phyloP scores from a whole-genome alignment of 2,888 invertebrate genomes.

The Sminthurides aquaticus region DNA sequence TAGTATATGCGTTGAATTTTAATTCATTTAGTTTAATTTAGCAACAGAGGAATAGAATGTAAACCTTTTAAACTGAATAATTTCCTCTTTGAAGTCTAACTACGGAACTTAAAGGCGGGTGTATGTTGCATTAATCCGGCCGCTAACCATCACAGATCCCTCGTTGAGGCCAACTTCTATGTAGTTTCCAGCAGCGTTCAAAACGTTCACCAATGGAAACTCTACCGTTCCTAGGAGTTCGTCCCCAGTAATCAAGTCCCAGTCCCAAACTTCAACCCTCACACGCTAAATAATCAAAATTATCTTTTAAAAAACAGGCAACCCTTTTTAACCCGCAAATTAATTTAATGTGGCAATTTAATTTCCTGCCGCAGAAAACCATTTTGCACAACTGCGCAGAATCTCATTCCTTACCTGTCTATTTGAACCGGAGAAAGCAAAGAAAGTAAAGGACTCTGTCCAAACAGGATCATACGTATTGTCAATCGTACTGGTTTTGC shows the following conservation, averaged over 20 bases:
- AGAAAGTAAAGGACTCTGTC: not conserved
- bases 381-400: too few species aligned
- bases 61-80: too few species aligned
- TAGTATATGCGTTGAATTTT: too few species aligned
- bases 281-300: slow-evolving; percentile 7
- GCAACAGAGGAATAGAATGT: too few species aligned
- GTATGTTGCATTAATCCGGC: not conserved
- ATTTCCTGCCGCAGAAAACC: too few species aligned
- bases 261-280: slow-evolving; percentile 11
- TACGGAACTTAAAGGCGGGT: too few species aligned
- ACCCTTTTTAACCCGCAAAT: too few species aligned
- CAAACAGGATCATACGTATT: not conserved
- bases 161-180: not conserved
- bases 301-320: too few species aligned
- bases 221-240: slow-evolving; percentile 11
- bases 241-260: slow-evolving; percentile 4
- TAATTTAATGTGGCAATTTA: too few species aligned
- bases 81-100: too few species aligned
- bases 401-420: not conserved
- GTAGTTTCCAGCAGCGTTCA: not conserved
- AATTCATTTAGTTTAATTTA: too few species aligned
- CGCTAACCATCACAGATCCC: not conserved
- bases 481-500: not conserved
- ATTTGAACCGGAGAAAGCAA: not conserved
- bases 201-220: not conserved